These are phyloP conservation scores for Paragorgia papillata DNA, from an alignment of 92 coral and sea anemone genomes.

Conservation along the genomic window DNA sequence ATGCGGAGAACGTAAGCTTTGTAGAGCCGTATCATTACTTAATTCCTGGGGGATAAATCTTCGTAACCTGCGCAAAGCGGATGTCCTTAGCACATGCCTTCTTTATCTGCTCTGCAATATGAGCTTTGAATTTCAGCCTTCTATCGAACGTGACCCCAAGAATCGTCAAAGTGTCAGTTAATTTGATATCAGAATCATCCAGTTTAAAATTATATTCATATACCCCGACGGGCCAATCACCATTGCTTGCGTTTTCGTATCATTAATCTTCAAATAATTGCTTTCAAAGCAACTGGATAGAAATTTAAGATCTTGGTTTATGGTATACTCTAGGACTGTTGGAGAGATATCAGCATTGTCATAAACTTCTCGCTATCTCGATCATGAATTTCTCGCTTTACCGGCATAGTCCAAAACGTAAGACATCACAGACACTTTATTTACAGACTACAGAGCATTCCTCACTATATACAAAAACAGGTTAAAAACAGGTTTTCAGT, in stretches of 20 bases:
- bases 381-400: too few species aligned
- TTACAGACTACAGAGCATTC: too few species aligned
- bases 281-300: constrained; percentile 21
- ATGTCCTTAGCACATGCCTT: constrained; percentile 36
- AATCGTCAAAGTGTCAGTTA: constrained; percentile 52
- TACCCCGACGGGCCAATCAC: constrained; percentile 11
- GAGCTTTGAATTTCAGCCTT: constrained; percentile 38
- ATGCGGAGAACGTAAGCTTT: too few species aligned
- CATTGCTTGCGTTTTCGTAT: constrained; percentile 35
- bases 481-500: too few species aligned
- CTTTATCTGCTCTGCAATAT: constrained; percentile 26
- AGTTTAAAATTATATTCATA: constrained; percentile 39
- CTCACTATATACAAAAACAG: too few species aligned
- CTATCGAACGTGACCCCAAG: constrained; percentile 53
- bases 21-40: constrained; percentile 36
- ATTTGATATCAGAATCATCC: constrained; percentile 30
- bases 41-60: constrained; percentile 21
- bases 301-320: constrained; percentile 18
- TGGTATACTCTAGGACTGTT: constrained; percentile 9
- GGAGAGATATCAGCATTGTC: too few species aligned
- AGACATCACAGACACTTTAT: too few species aligned
- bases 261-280: constrained; percentile 24
- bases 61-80: constrained; percentile 22
- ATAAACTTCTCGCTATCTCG: too few species aligned
- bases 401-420: too few species aligned